These are phyloP conservation scores for Pipa parva DNA, from an alignment of 2,113 vertebrate genomes.

Conservation along the genomic window DNA sequence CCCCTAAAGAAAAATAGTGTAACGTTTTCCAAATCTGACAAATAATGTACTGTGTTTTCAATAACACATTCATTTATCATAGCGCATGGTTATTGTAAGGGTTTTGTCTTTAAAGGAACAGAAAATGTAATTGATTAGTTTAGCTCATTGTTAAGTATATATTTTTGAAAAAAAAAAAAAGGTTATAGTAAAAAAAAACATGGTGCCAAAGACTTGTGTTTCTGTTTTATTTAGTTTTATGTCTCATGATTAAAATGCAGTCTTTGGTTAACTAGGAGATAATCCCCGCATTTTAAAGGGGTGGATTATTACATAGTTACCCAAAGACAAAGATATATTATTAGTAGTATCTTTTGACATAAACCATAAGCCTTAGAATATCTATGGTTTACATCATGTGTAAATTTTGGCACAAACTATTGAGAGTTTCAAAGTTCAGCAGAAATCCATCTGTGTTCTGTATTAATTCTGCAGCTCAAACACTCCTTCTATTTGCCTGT, in stretches of 20 bases:
- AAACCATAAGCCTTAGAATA: constrained; percentile 18
- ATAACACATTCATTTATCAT: too few relatives aligned
- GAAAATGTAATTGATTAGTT: too few relatives aligned
- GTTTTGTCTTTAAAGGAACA: too few relatives aligned
- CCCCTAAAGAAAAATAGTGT: too few relatives aligned
- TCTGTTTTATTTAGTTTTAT: too few relatives aligned
- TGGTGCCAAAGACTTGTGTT: too few relatives aligned
- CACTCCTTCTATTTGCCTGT: neutral
- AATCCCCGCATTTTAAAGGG: constrained; percentile 36
- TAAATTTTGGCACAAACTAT: constrained; percentile 33
- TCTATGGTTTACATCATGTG: constrained; percentile 35
- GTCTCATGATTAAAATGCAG: constrained; percentile 25
- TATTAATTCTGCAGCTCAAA: constrained; percentile 23
- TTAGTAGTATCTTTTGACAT: constrained; percentile 40
- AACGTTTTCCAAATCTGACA: too few relatives aligned
- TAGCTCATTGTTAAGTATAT: too few relatives aligned
- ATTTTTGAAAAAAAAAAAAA: too few relatives aligned
- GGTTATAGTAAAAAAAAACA: too few relatives aligned
- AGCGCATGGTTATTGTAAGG: too few relatives aligned
- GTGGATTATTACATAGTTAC: constrained; percentile 36
- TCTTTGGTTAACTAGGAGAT: constrained; percentile 37
- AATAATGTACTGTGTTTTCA: too few relatives aligned
- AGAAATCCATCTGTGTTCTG: constrained; percentile 34
- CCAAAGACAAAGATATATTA: constrained; percentile 35
- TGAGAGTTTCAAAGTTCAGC: constrained; percentile 14